Base-by-base conservation (phyloP, 2,797 vertebrate species). In the Basileuterus tristriatus region DNA sequence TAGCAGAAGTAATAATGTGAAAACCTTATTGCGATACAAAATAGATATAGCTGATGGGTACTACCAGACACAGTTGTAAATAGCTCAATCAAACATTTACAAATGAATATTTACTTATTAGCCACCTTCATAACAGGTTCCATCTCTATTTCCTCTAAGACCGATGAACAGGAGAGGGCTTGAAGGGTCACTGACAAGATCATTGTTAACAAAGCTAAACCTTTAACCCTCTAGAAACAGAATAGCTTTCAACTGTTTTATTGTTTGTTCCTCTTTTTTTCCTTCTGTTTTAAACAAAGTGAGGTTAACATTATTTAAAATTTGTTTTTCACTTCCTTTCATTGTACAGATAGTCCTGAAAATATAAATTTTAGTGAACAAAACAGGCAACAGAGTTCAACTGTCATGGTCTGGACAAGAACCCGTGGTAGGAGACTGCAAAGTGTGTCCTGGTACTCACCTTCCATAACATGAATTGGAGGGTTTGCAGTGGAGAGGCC, bases 151-250 rank as follows among this genome's bases (percentile, higher is more conserved):
- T 89, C 29, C 4, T 55, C 30, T 47, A 83, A 64, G 24, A 41
- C 8, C 80, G 41, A 83, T 80, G 53, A 90, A 75, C 41, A 78
- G 15, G 14, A 91, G 24, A 75, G 39, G 18, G 7, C 22, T 86
- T 75, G 60, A 91, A 91, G 43, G 27, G 34, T 93, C 69, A 65
- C 55, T 56, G 41, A 14, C 12, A 63, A 89, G 68, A 74, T 60
- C 7, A 4, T 46, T 83, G 64, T 64, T 87, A 83, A 89, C 20
- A 93, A 88, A 89, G 15, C 26, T 84, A 79, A 87, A 37, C 68
- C 75, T 95, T 87, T 74, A 82, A 9, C 21, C 14, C 22, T 26
- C n/a, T 53, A 49, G 72, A 77, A 83, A 79, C 12, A 41, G 49
- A 87, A 89, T 20, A 34, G 6, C n/a, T 87, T 92, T 75, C 32